Conservation (phyloP, 2,113 vertebrate genomes). For the Dromaius novaehollandiae region DNA sequence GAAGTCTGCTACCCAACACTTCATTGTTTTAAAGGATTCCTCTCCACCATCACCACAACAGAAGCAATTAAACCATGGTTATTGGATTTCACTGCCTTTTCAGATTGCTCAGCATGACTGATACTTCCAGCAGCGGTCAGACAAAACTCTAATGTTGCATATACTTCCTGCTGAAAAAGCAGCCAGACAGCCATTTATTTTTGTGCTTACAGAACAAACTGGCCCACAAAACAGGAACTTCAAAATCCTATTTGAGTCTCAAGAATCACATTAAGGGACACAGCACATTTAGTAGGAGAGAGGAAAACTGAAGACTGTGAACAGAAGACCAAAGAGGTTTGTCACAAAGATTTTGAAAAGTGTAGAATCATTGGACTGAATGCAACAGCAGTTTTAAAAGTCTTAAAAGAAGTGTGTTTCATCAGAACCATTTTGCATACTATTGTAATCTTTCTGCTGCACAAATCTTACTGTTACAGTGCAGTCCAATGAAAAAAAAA, state of each 20-base stretch:
- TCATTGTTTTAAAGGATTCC: not conserved
- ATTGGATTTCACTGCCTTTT: not conserved
- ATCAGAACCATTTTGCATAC: not conserved
- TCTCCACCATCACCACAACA: not conserved
- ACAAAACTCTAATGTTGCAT: not conserved
- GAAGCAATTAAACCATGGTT: not conserved
- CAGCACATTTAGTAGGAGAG: not conserved
- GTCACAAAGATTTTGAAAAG: accelerated
- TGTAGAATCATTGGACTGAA: not conserved
- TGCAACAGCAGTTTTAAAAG: not conserved
- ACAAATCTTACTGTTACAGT: not conserved
- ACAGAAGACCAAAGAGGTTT: not conserved
- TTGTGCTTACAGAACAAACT: not conserved
- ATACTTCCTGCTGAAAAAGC: not conserved
- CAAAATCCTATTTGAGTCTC: not conserved
- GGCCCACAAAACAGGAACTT: not conserved
- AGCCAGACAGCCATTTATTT: not conserved
- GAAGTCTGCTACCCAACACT: not conserved
- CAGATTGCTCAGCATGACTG: not conserved
- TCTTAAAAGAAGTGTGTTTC: not conserved
- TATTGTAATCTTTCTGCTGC: not conserved
- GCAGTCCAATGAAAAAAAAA: not conserved
- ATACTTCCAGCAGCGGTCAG: not conserved
- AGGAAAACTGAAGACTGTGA: not conserved
- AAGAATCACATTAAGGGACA: not conserved